A percentile compares a stretch with the other conserved stretches of the same genome.
These are phyloP conservation scores for Ichneumoninae sp. DNA, from an alignment of 2,888 invertebrate genomes.

Conservation along the genomic window DNA sequence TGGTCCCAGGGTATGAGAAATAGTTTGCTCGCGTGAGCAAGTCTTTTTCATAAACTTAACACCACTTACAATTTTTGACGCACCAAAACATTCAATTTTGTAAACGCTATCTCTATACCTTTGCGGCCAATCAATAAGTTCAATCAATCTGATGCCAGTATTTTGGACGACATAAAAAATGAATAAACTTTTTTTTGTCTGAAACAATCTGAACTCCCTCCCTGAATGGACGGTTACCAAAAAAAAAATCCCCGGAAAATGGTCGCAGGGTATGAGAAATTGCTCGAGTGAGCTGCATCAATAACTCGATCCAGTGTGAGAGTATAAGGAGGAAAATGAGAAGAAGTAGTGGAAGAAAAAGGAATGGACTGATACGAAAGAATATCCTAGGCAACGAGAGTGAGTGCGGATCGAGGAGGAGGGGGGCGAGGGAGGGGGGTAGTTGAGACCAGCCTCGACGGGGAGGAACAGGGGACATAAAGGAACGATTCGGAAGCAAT, in stretches of 20 bases:
- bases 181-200: too few relatives aligned
- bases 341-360: slow-evolving; percentile 18
- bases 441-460: slow-evolving; percentile 44
- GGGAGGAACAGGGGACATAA: slow-evolving; percentile 76
- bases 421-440: too few relatives aligned
- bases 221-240: background rate
- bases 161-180: too few relatives aligned
- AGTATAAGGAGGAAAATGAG: slow-evolving; percentile 54
- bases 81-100: too few relatives aligned
- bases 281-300: slow-evolving; percentile 34
- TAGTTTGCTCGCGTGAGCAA: slow-evolving; percentile 26
- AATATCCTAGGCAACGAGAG: slow-evolving; percentile 43
- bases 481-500: slow-evolving; percentile 83
- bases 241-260: background rate
- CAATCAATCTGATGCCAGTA: too few relatives aligned
- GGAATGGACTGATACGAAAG: slow-evolving; percentile 52
- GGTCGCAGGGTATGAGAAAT: slow-evolving; percentile 43
- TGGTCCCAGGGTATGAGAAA: slow-evolving; percentile 37
- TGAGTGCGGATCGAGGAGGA: slow-evolving; percentile 9
- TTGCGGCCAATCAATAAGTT: too few relatives aligned
- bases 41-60: too few relatives aligned
- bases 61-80: too few relatives aligned
- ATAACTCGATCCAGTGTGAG: slow-evolving; percentile 13
- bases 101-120: too few relatives aligned
- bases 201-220: background rate